Evolutionary conservation across 2,797 vertebrate species (phyloP), one percentile per base, ranked within the genome.

Genomic region (Ibycter americanus): DNA sequence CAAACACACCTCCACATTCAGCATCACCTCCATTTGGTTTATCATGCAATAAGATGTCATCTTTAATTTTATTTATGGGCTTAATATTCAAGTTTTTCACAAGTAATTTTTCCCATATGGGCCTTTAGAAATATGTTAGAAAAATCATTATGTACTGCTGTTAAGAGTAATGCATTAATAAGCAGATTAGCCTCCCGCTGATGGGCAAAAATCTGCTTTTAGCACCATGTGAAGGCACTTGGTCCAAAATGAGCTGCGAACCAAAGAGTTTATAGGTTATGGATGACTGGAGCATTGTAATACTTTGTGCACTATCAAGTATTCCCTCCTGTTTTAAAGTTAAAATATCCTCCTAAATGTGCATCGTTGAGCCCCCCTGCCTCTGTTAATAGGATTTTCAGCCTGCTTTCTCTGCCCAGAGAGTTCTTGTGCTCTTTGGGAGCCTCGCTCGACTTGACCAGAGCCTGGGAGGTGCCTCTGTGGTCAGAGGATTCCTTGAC

Each of bases 1-100:
- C 3, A 6, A 92, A 61, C 26, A 40, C 44, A 83, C 67, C 87
- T 93, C 58, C 21, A 22, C 47, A 11, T 76, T 89, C 66, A 55
- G 59, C 4, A 2, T 80, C 84, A 87, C 34, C 72, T 80, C 59
- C 58, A 7, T 85, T 83, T 87, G 72, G 78, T 94, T 94, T 81
- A 71, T 90, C 1, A 0, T 65, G 61, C 61, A 72, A 83, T 93
- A 67, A 86, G 68, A 71, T 4, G 6, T 83, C 65, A 55, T 12
- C 20, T 89, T 87, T 83, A 21, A 81, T 90, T 90, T 94, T 95
- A 89, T 96, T 96, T 95, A 89, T 86, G 79, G 72, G 40, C 73
- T 92, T 92, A 92, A 92, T 90, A 83, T 74, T 91, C 68, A 91
- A 67, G 76, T 87, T 96, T 95, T 91, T 94, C 68, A 34, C 49